Conservation (phyloP, 2,113 vertebrate genomes). For the Sula dactylatra region DNA sequence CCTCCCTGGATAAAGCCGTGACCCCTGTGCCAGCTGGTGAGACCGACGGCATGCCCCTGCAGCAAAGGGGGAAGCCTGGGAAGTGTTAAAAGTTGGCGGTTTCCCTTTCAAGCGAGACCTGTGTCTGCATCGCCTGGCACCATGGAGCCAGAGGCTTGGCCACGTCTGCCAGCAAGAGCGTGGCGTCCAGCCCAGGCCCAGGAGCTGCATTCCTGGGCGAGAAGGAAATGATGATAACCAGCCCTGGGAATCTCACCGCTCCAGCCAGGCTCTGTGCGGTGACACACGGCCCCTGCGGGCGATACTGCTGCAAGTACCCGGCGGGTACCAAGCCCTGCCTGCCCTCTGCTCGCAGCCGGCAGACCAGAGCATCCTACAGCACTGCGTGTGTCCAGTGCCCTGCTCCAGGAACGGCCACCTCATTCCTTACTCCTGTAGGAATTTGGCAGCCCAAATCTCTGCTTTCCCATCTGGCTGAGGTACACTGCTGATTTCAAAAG, state of each 20-base stretch:
- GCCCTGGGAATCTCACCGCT: not conserved
- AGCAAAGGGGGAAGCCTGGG: not conserved
- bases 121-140: not conserved
- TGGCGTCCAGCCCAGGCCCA: not conserved
- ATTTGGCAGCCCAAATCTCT: not conserved
- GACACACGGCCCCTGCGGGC: accelerated
- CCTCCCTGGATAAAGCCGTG: not conserved
- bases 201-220: not conserved
- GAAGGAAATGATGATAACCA: not conserved
- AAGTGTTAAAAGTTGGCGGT: not conserved
- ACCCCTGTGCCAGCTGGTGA: not conserved
- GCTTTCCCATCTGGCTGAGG: not conserved
- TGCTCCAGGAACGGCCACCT: not conserved
- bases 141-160: accelerated
- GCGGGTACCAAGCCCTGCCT: not conserved
- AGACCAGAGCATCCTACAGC: not conserved
- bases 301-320: not conserved
- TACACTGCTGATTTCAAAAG: accelerated
- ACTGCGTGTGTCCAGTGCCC: accelerated
- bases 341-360: not conserved
- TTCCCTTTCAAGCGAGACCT: not conserved
- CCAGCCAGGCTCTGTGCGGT: not conserved
- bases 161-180: not conserved
- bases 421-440: not conserved
- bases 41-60: not conserved